Percentiles rank a stretch among this genome's conserved stretches.
Evolutionary conservation across 2,888 invertebrate genomes (phyloP).

Genomic region (Agrotis clavis): DNA sequence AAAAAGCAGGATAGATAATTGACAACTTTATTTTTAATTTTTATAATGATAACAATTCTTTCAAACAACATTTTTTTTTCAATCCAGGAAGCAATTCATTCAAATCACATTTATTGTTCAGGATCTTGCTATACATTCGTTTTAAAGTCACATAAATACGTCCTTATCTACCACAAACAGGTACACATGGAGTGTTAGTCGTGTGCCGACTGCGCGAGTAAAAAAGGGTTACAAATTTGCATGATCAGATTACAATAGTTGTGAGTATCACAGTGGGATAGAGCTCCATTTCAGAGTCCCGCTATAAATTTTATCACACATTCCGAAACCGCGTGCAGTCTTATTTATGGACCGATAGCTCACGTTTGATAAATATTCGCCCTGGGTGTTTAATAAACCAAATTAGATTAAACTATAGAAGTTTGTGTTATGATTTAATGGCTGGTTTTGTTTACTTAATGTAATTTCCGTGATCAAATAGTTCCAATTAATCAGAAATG

Average conservation of each 20-base stretch:
- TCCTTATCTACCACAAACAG: conserved; percentile 10
- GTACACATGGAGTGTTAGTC: conserved; percentile 12
- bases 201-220: conserved; percentile 42
- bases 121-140: background rate
- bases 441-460: conserved; percentile 40
- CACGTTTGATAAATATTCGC: conserved; percentile 76
- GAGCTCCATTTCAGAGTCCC: conserved; percentile 82
- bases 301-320: conserved; percentile 83
- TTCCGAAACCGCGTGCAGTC: conserved; percentile 81
- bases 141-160: conserved; percentile 9
- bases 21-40: background rate
- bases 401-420: conserved; percentile 74
- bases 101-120: background rate
- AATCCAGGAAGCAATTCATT: background rate
- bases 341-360: conserved; percentile 83
- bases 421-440: conserved; percentile 56
- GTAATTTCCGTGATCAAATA: conserved; percentile 32
- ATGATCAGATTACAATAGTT: conserved; percentile 71
- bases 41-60: background rate
- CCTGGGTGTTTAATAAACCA: conserved; percentile 73
- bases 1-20: background rate
- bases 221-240: conserved; percentile 72
- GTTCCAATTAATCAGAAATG: conserved; percentile 13
- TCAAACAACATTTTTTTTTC: background rate
- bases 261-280: conserved; percentile 75